Base-by-base conservation (phyloP, 1,140 invertebrate species). In the Ectropis grisescens region DNA sequence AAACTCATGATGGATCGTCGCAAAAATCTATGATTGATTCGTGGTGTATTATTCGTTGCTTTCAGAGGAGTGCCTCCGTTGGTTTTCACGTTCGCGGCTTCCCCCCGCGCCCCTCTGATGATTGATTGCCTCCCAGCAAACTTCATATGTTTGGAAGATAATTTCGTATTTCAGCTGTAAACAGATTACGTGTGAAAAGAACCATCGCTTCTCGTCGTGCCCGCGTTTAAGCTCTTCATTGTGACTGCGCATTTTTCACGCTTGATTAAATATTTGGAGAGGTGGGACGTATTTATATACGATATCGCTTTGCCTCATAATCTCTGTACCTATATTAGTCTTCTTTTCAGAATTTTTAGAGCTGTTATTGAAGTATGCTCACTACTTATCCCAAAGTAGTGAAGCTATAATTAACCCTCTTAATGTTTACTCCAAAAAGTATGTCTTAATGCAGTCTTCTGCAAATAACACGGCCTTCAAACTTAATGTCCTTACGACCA, bases 141-240 rank as follows among this genome's bases (percentile, higher is more conserved):
- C 76, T 78, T 78, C 76, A 78, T 75, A 78, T 81, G 76, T 76
- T 76, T 61, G 57, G 55, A 38, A 75, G 72, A 81, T 81, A 81
- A 81, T 81, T 78, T 81, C 71, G 67, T 81, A 78, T 75, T 74
- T 81, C 70, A 68, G 59, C 62, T 64, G 61, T 76, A 72, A 78
- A 76, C 67, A 78, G 72, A 81, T 78, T 78, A 78, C 53, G 53
- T 58, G 55, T 76, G 58, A 81, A 72, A 78, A 76, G 70, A 74
- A 72, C 48, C 64, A 68, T 67, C 64, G 49, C 52, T 69, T 52
- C 8, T 59, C 54, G 42, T 46, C 37, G 54, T 59, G 55, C 59
- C 54, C 34, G 33, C 29, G 41, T 47, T 55, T 47, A 19, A 64
- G 44, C 62, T 59, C 47, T 51, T 66, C 58, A 68, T 52, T 47